Evolutionary conservation across 2,113 vertebrate species (phyloP), one percentile per base, ranked within the genome.

Genomic region (Cygnus buccinator): DNA sequence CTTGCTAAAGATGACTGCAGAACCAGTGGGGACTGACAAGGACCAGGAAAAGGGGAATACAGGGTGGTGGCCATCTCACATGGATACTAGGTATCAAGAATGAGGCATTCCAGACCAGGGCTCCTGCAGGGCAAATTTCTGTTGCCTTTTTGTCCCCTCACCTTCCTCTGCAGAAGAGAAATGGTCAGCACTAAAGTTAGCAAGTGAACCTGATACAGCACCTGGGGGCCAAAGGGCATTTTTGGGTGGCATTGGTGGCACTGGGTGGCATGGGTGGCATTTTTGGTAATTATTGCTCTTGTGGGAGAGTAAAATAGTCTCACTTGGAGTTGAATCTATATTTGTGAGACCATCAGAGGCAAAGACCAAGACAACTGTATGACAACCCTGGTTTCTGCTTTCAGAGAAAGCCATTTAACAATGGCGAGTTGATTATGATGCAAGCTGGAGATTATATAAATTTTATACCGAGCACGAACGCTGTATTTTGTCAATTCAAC

Each of bases 21-120:
- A 87, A 79, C 10, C 39, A 87, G 52, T 63, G 74, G 29, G 11
- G 12, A 29, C 21, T 68, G 71, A 46, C 28, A 50, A 67, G 48
- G 73, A 71, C 46, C 9, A 63, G 70, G 22, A 81, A 46, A 74
- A 84, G 25, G 10, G 7, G 26, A 58, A 66, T 14, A 48, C 16
- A 62, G 2, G 4, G 17, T 5, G n/a, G 48, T 22, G 41, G 19
- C 13, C 13, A 55, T 31, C 65, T 50, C 59, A 41, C 12, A 31
- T 7, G 12, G 54, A 65, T 1, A 1, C 55, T 48, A 13, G 6
- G 11, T 37, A 55, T 3, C 1, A 8, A 74, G 48, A 31, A 68
- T 25, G 33, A 79, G 31, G 37, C 11, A 41, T 43, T 90, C 28
- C 61, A 37, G 18, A 48, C 29, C 43, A 68, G 20, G 28, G 28